Evolutionary conservation across 2,113 vertebrate species (phyloP).

Genomic region (Terrapene triunguis): DNA sequence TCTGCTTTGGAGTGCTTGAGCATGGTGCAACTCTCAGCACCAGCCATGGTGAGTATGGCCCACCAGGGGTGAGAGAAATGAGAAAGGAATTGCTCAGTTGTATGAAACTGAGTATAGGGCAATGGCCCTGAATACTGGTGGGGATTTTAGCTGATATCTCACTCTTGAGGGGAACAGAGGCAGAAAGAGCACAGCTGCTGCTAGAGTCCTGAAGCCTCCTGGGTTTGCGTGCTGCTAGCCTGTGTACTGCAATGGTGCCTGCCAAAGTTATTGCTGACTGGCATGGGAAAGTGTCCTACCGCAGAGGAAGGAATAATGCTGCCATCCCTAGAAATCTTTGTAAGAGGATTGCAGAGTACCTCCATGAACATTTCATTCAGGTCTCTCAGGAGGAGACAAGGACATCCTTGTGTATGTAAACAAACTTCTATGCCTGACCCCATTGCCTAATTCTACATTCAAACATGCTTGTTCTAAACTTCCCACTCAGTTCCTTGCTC

Average conservation of each 20-base stretch:
- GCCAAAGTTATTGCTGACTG: too few species aligned
- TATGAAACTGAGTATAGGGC: neutral
- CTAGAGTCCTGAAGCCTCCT: neutral
- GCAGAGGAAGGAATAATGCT: neutral
- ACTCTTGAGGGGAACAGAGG: neutral
- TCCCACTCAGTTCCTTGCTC: too few species aligned
- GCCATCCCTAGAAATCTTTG: neutral
- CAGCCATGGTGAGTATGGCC: neutral
- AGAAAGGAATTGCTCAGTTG: neutral
- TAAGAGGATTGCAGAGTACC: neutral
- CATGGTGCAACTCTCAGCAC: neutral
- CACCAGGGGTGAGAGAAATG: neutral
- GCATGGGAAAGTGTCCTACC: neutral
- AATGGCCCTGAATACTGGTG: too few species aligned
- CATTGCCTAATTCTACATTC: neutral
- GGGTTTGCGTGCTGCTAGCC: neutral
- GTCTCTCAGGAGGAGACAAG: neutral
- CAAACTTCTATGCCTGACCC: neutral
- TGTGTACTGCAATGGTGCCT: too few species aligned
- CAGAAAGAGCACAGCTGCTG: neutral
- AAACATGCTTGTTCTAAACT: too few species aligned
- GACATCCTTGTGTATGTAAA: too few species aligned
- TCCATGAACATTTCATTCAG: neutral
- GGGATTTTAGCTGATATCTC: neutral
- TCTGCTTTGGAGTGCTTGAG: neutral